Evolutionary conservation across 2,888 invertebrate species (phyloP).

Genomic region (Agrilus mali): DNA sequence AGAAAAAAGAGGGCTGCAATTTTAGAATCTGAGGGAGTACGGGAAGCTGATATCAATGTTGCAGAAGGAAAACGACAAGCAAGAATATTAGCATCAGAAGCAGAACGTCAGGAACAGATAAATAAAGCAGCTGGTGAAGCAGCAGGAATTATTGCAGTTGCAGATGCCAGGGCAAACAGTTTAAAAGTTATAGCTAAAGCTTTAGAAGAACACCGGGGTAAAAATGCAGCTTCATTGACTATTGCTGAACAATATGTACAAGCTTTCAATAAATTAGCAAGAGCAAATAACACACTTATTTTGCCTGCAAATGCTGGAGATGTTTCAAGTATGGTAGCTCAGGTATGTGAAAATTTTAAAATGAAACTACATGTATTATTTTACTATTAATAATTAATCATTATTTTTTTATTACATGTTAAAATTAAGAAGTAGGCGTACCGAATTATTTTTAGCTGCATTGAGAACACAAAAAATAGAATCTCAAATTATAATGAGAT

Average conservation of each 20-base stretch:
- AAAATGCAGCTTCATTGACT: slow-evolving; percentile 80
- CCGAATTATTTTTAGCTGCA: too few relatives aligned
- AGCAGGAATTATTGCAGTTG: slow-evolving; percentile 79
- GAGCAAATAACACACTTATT: slow-evolving; percentile 87
- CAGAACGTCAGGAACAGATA: slow-evolving; percentile 85
- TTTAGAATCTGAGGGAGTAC: slow-evolving; percentile 89
- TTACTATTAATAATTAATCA: not conserved
- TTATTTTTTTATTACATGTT: too few relatives aligned
- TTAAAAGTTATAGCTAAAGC: slow-evolving; percentile 65
- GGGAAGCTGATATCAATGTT: slow-evolving; percentile 90
- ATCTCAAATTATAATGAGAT: not conserved
- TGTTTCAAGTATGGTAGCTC: slow-evolving; percentile 64
- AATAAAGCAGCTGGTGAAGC: slow-evolving; percentile 91
- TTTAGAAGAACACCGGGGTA: slow-evolving; percentile 46
- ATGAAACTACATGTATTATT: too few relatives aligned
- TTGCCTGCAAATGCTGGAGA: slow-evolving; percentile 83
- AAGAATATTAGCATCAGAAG: slow-evolving; percentile 88
- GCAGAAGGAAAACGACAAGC: slow-evolving; percentile 92
- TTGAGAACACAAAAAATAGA: too few relatives aligned
- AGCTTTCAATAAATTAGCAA: slow-evolving; percentile 88
- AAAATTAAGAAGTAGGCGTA: too few relatives aligned
- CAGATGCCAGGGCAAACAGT: slow-evolving; percentile 79
- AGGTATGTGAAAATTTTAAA: slow-evolving; percentile 39
- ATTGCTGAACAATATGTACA: slow-evolving; percentile 93
- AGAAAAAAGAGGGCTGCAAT: slow-evolving; percentile 91